These are phyloP conservation scores for Lathronympha strigana DNA, from an alignment of 2,888 invertebrate species.

Conservation along the genomic window DNA sequence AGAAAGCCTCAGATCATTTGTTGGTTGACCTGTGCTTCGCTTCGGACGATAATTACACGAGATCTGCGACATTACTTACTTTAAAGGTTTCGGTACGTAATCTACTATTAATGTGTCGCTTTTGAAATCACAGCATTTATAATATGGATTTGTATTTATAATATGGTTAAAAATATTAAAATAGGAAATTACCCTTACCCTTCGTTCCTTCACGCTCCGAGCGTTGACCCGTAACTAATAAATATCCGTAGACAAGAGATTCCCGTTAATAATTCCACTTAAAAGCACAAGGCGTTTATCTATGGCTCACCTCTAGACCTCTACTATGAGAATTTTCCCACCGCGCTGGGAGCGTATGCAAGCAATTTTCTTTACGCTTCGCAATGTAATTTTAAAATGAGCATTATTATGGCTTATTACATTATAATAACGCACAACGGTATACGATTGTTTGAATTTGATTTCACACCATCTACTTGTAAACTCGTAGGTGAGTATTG, in stretches of 20 bases:
- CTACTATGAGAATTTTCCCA: constrained; percentile 52
- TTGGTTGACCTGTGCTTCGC: too few relatives aligned
- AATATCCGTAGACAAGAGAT: constrained; percentile 25
- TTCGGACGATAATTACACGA: too few relatives aligned
- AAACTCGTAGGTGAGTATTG: constrained; percentile 38
- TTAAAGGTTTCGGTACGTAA: too few relatives aligned
- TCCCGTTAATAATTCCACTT: constrained; percentile 46
- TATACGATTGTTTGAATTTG: constrained; percentile 40
- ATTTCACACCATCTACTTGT: constrained; percentile 43
- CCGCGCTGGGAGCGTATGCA: constrained; percentile 46
- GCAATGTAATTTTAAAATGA: constrained; percentile 49
- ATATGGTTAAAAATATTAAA: not conserved
- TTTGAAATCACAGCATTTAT: too few relatives aligned
- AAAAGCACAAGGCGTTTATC: constrained; percentile 27
- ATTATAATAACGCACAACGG: constrained; percentile 37
- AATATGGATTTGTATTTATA: not conserved
- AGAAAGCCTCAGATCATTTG: too few relatives aligned
- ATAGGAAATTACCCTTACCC: not conserved
- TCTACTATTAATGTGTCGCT: too few relatives aligned
- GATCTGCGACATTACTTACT: too few relatives aligned
- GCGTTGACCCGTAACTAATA: constrained; percentile 31
- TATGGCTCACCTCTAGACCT: constrained; percentile 30
- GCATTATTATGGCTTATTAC: constrained; percentile 44
- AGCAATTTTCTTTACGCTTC: constrained; percentile 48
- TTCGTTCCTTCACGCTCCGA: constrained; percentile 14